Evolutionary conservation across 2,888 invertebrate species (phyloP), one percentile per base, ranked within the genome.

Genomic region (Coenonympha arcania): DNA sequence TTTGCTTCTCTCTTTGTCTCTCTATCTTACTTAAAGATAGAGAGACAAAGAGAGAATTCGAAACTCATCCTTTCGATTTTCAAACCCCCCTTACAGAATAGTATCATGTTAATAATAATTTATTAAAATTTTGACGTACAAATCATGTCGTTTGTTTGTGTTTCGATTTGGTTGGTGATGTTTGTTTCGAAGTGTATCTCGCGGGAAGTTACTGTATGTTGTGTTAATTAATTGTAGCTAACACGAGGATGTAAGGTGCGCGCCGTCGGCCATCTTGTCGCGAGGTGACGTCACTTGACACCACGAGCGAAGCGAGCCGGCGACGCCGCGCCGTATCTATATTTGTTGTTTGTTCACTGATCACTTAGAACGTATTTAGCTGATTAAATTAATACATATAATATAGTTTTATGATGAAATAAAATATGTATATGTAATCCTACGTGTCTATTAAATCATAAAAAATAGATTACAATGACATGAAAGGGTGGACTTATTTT

Each of bases 391-490:
- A 78, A 76, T 78, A 78, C 83, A 79, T 81, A 75, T 75, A 77
- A 79, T 84, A 84, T 84, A 84, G 85, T 85, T 84, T 83, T 82
- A 84, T 84, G 82, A 79, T 76, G 80, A 80, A 71, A 80, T 79
- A 74, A 74, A 84, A 79, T 84, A 84, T 85, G 83, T 84, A 84
- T 81, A 83, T 86, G 83, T 86, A 86, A 85, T 83, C 85, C 85
- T 86, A 85, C 85, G 81, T 85, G 85, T 86, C 85, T 86, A 86
- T 86, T 86, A 85, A 85, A 86, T 83, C 78, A 78, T 82, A 79
- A 83, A n/a, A 82, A 84, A 84, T 84, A 86, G 84, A 84, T 81
- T 71, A n/a, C n/a, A n/a, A n/a, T 76, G 68, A 50, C 30, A 50
- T n/a, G n/a, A n/a, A n/a, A n/a, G 36, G 50, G 60, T 54, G 54